Percentiles rank a stretch among this genome's conserved stretches.
Evolutionary conservation across 2,888 invertebrate genomes (phyloP).

Genomic region (Blera fallax): DNA sequence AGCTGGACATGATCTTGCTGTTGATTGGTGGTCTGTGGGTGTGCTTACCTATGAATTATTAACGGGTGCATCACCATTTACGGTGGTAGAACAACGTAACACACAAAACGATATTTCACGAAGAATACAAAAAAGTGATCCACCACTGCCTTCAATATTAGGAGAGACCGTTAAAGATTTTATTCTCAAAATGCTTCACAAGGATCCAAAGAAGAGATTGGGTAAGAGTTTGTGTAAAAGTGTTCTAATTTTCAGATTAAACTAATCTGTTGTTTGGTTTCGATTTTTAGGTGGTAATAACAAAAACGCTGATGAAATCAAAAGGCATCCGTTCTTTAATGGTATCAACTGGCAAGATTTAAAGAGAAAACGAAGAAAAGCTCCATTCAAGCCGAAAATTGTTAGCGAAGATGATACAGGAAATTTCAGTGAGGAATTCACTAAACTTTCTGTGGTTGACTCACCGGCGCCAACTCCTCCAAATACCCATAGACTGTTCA

Average conservation of each 20-base stretch:
- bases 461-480: conserved; percentile 95
- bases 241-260: neutral
- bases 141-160: conserved; percentile 93
- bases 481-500: conserved; percentile 92
- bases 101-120: conserved; percentile 96
- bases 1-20: conserved; percentile 97
- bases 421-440: conserved; percentile 98
- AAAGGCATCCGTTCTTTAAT: conserved; percentile 93
- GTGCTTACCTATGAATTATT: conserved; percentile 97
- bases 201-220: conserved; percentile 93
- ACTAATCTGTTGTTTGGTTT: neutral
- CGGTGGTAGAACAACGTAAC: conserved; percentile 96
- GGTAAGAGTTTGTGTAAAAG: conserved; percentile 73
- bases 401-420: conserved; percentile 94
- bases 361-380: conserved; percentile 88
- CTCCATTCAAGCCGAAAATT: conserved; percentile 96
- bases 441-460: conserved; percentile 94
- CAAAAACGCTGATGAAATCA: conserved; percentile 94
- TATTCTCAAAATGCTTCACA: conserved; percentile 91
- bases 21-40: conserved; percentile 99
- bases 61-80: conserved; percentile 98
- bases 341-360: conserved; percentile 92
- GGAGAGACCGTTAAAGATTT: conserved; percentile 87
- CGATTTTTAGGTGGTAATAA: conserved; percentile 86
- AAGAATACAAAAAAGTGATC: conserved; percentile 93